Conservation (phyloP, 2,797 vertebrate genomes). For the Phoeniculus purpureus region DNA sequence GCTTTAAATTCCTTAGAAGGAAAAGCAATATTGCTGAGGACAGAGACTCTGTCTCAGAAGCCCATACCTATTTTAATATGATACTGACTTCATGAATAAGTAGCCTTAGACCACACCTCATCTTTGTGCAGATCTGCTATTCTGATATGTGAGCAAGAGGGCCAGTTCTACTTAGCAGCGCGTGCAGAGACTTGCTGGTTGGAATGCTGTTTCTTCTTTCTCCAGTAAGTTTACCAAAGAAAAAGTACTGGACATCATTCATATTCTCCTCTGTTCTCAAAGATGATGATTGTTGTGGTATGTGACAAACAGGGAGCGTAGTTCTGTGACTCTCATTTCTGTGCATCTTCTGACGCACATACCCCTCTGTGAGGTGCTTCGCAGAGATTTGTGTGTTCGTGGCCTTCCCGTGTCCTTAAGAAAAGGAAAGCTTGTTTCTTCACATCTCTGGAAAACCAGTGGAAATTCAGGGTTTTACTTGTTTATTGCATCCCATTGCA, state of each 20-base stretch:
- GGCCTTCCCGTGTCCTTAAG: neutral
- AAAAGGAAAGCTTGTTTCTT: neutral
- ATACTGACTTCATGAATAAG: neutral
- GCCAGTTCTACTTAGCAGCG: neutral
- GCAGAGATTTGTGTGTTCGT: neutral
- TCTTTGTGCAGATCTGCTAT: neutral
- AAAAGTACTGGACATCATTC: neutral
- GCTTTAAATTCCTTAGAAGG: neutral
- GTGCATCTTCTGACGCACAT: neutral
- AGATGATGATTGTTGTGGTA: neutral
- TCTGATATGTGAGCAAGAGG: neutral
- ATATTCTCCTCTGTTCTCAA: neutral
- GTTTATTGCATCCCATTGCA: slow-evolving; percentile 1
- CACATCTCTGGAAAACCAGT: neutral
- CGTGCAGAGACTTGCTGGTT: neutral
- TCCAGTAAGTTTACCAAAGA: neutral
- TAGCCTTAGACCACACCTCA: neutral
- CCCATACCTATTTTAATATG: neutral
- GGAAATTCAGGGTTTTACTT: slow-evolving; percentile 18
- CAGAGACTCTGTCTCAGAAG: neutral
- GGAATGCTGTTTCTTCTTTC: neutral
- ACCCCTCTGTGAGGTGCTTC: neutral
- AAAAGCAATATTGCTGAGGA: neutral
- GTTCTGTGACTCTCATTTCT: neutral
- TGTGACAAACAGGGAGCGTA: neutral